A percentile compares a stretch with the other conserved stretches of the same genome.
These are phyloP conservation scores for Actenoides lindsayi DNA, from an alignment of 2,113 vertebrate genomes.

Conservation along the genomic window DNA sequence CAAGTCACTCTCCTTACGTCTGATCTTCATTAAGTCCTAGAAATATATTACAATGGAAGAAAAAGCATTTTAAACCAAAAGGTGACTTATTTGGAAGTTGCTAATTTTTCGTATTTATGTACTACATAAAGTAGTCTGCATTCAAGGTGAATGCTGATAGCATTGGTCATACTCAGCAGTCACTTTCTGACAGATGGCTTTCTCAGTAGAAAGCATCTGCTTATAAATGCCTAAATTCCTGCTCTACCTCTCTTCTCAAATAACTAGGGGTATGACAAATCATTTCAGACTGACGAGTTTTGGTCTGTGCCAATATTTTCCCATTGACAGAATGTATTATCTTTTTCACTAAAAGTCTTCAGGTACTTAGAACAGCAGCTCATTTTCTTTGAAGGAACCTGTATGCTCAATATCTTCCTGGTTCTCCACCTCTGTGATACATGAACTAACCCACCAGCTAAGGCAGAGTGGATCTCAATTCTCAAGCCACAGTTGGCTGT, in stretches of 20 bases:
- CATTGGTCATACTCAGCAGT: background rate
- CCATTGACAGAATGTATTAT: fast-evolving
- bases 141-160: background rate
- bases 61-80: background rate
- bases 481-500: background rate
- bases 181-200: background rate
- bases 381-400: background rate
- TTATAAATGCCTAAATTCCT: background rate
- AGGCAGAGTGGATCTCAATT: background rate
- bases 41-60: background rate
- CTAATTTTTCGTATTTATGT: background rate
- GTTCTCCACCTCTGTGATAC: background rate
- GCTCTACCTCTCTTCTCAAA: background rate
- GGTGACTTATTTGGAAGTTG: background rate
- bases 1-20: conserved; percentile 87
- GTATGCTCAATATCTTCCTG: background rate
- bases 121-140: background rate
- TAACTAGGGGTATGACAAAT: background rate
- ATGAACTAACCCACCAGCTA: background rate
- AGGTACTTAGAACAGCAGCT: background rate
- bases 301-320: background rate
- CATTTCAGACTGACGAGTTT: background rate
- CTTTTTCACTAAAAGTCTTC: background rate
- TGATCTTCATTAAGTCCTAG: conserved; percentile 85
- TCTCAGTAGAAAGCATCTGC: background rate